Evolutionary conservation across 2,888 invertebrate species (phyloP), one percentile per base, ranked within the genome.

Genomic region (Eulithis testata): DNA sequence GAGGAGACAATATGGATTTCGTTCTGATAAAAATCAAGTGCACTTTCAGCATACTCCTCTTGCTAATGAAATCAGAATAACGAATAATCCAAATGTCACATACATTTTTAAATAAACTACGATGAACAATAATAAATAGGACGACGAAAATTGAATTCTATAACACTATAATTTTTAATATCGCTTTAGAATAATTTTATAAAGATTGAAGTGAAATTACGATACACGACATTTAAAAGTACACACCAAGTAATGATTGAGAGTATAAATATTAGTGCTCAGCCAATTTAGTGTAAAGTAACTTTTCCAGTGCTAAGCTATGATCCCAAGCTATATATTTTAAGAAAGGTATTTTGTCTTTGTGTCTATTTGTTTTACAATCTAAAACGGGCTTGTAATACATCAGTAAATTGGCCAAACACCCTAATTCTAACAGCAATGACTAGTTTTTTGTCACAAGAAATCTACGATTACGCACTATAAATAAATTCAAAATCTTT

Each of bases 361-460:
- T 40, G 8, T 9, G 0, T 40, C 0, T 7, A 40, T 2, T 40
- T 5, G 40, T 31, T 31, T 31, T 31, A 4, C 2, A 31, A 31
- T 31, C 31, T 31, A 4, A 31, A 31, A 31, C 4, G 31, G 31
- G 31, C 7, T 40, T 37, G 37, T 7, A 37, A 40, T 40, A 31
- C 36, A 40, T n/a, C 59, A 59, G 11, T 31, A 60, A 60, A 60
- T 45, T 60, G 60, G 45, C 53, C 11, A 53, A 60, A 45, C 59
- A 31, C 36, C 11, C 31, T 36, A 21, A 44, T 49, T 47, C 53
- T 53, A 53, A 44, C 52, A 58, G 43, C 54, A 54, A 58, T 90
- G 90, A 91, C 90, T 90, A 90, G 90, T 59, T 44, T 59, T 79
- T 77, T 79, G 84, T 89, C 89, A 89, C 89, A 90, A 40, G 87